A percentile compares a stretch with the other conserved stretches of the same genome.
These are phyloP conservation scores for Rhyacophila brunnea DNA, from an alignment of 1,140 invertebrate genomes.

Conservation along the genomic window DNA sequence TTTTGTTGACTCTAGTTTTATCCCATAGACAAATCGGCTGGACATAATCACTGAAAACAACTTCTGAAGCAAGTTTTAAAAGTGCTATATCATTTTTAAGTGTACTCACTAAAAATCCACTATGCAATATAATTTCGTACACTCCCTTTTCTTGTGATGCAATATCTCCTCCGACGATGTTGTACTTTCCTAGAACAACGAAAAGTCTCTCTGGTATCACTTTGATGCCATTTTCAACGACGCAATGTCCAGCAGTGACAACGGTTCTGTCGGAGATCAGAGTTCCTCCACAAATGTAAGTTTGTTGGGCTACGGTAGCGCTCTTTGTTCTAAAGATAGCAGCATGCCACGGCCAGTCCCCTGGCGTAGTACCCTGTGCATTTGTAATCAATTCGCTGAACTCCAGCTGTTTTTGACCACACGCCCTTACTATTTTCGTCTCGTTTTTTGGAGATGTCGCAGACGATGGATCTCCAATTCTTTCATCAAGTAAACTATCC, in stretches of 20 bases:
- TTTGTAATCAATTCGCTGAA: slow-evolving; percentile 4
- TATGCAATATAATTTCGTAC: slow-evolving; percentile 25
- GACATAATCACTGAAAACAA: slow-evolving; percentile 43
- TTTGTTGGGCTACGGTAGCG: neutral
- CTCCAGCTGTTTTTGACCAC: neutral
- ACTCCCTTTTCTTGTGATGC: slow-evolving; percentile 24
- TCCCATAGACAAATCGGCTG: slow-evolving; percentile 51
- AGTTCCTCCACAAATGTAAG: slow-evolving; percentile 26
- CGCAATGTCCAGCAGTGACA: slow-evolving; percentile 27
- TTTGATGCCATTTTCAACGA: slow-evolving; percentile 16
- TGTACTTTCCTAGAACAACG: slow-evolving; percentile 24
- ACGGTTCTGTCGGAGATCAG: slow-evolving; percentile 16
- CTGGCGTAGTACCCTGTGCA: slow-evolving; percentile 5
- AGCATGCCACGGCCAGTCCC: slow-evolving; percentile 33
- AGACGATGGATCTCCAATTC: no score
- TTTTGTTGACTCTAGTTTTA: slow-evolving; percentile 41
- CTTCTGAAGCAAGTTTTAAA: slow-evolving; percentile 24
- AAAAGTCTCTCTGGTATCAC: slow-evolving; percentile 23
- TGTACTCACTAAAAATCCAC: slow-evolving; percentile 7
- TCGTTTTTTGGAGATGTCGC: no score
- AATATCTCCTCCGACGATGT: slow-evolving; percentile 22
- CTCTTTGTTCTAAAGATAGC: slow-evolving; percentile 18
- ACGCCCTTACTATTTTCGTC: neutral
- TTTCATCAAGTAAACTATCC: no score
- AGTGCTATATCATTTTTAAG: slow-evolving; percentile 29